Evolutionary conservation across 2,888 invertebrate genomes (phyloP), one percentile per base, ranked within the genome.

Genomic region (Parelbella ahira): DNA sequence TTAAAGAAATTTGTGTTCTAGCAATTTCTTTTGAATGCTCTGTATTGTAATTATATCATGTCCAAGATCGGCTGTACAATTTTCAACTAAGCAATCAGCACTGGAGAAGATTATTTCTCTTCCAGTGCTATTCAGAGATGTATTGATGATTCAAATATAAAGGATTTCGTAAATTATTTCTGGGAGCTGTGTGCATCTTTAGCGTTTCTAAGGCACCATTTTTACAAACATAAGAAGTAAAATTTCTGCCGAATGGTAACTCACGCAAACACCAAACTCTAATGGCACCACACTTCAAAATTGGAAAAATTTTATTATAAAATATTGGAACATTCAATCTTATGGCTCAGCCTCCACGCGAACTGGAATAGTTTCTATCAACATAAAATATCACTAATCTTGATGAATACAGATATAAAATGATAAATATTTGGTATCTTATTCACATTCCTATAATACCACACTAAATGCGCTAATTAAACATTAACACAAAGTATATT

Each of bases 371-470:
- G 58, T 49, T 51, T 3, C 12, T 28, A 12, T 54, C 58, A 50
- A 44, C 59, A 53, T 38, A 54, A 39, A 48, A 57, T 64, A 65
- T 62, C 56, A 52, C 63, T 63, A 67, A 62, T 12, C 12, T 28
- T 41, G 27, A 23, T 23, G 34, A 42, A 55, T 60, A 56, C 54
- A 59, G 56, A 60, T 41, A 51, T 45, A 60, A 53, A 60, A 67
- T 68, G 65, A 66, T 67, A 72, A 72, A 73, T 83, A 83, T 87
- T 87, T 86, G 84, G 87, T 78, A 80, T 84, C 71, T 76, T 64
- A 77, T 78, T 81, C 74, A 80, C 80, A 76, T 66, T 56, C 57
- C 53, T 61, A 63, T n/a, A n/a, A n/a, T 57, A 68, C 60, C 59
- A 67, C 68, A 68, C 61, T 66, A 66, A 62, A 65, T 68, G 67